phyloP scores from a whole-genome alignment of 2,797 vertebrate species.

The Bradypodion pumilum region DNA sequence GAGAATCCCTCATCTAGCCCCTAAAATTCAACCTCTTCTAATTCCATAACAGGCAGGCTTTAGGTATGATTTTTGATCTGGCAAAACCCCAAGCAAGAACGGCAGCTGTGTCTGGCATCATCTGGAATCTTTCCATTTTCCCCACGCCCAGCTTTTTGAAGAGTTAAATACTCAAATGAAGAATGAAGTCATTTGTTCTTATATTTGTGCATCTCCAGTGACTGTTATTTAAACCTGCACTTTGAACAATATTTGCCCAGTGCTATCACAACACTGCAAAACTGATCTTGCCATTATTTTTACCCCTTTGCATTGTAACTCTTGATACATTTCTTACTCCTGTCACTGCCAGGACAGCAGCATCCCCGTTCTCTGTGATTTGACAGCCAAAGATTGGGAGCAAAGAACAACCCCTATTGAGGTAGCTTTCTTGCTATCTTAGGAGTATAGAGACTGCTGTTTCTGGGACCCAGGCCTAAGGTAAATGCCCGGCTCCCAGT shows the following conservation, averaged over 20 bases:
- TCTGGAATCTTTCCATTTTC: slow-evolving; percentile 46
- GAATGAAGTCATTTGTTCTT: not conserved
- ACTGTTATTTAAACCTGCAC: not conserved
- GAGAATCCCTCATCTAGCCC: no score
- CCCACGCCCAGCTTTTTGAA: slow-evolving; percentile 33
- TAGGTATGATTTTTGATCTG: slow-evolving; percentile 1
- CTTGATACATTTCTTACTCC: not conserved
- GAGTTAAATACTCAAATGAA: slow-evolving; percentile 41
- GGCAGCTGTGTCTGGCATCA: slow-evolving; percentile 47
- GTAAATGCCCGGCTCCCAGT: no score
- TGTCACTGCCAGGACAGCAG: no score
- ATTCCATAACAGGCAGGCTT: no score
- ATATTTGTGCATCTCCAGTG: not conserved
- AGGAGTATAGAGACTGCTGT: no score
- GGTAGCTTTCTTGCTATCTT: no score
- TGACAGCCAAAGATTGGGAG: no score
- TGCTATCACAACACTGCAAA: no score
- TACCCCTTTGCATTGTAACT: not conserved
- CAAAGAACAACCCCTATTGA: no score
- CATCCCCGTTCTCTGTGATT: no score
- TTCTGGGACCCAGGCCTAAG: no score
- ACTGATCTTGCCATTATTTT: not conserved
- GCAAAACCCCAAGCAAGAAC: slow-evolving; percentile 38
- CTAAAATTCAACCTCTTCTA: no score
- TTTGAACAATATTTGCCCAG: not conserved